Percentiles rank a stretch among this genome's conserved stretches.
Evolutionary conservation across 2,888 invertebrate species (phyloP).

Genomic region (Eudasyphora cyanicolor): DNA sequence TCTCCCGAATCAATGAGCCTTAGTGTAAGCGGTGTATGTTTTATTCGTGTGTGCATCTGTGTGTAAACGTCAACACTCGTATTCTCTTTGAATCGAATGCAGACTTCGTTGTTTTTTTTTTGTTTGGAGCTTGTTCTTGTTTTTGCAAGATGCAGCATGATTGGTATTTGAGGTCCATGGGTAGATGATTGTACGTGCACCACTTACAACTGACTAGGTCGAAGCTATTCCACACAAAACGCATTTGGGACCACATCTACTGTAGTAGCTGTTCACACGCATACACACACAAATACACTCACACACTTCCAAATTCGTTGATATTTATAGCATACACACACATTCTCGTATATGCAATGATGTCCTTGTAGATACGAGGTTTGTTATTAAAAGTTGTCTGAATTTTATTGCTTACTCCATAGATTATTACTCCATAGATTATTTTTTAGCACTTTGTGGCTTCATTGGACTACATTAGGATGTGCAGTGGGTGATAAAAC

Average conservation of each 20-base stretch:
- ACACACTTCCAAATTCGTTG: too few species aligned
- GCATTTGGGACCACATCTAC: neutral
- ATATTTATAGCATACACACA: neutral
- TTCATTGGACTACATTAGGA: too few species aligned
- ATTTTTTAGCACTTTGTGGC: too few species aligned
- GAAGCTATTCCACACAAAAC: neutral
- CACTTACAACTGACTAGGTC: neutral
- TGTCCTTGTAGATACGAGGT: too few species aligned
- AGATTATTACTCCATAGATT: too few species aligned
- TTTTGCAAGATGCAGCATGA: too few species aligned
- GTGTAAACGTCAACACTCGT: neutral
- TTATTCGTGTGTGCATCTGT: slow-evolving; percentile 26
- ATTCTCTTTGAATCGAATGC: neutral
- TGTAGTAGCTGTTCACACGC: neutral
- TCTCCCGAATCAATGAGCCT: neutral
- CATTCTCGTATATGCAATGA: too few species aligned
- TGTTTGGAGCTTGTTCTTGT: too few species aligned
- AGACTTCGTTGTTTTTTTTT: neutral
- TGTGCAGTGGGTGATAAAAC: too few species aligned
- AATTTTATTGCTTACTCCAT: too few species aligned
- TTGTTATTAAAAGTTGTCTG: neutral
- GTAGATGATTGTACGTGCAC: neutral
- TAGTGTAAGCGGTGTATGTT: neutral
- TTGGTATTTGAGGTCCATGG: neutral
- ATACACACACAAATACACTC: neutral